Evolutionary conservation across 1,140 invertebrate species (phyloP).

Genomic region (Drosophila ananassae): DNA sequence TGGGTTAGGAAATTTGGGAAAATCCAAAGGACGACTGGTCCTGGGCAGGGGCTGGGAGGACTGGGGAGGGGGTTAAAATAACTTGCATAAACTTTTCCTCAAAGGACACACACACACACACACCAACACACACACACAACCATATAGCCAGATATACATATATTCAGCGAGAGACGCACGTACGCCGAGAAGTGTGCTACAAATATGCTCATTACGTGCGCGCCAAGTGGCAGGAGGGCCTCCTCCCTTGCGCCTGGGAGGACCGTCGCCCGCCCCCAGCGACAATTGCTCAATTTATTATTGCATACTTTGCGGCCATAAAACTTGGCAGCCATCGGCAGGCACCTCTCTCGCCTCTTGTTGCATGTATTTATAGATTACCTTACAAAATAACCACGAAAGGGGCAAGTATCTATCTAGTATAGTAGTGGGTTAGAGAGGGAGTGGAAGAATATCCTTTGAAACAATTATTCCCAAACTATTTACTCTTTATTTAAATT

Average conservation of each 20-base stretch:
- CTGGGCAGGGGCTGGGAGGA: neutral
- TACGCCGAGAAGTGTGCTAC: slow-evolving; percentile 74
- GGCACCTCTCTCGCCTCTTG: slow-evolving; percentile 7
- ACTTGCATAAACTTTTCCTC: slow-evolving; percentile 76
- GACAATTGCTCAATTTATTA: slow-evolving; percentile 80
- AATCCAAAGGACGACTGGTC: neutral
- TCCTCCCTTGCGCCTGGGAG: neutral
- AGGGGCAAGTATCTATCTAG: too few species aligned
- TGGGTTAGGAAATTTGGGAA: slow-evolving; percentile 39
- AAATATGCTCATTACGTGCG: slow-evolving; percentile 79
- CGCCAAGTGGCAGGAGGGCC: slow-evolving; percentile 52
- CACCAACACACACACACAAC: neutral
- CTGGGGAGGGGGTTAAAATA: slow-evolving; percentile 43
- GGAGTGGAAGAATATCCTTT: too few species aligned
- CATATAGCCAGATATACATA: slow-evolving; percentile 9
- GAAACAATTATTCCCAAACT: too few species aligned
- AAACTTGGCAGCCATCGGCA: slow-evolving; percentile 52
- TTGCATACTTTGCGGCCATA: slow-evolving; percentile 78
- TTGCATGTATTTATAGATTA: slow-evolving; percentile 38
- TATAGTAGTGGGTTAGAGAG: too few species aligned
- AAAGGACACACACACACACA: slow-evolving; percentile 54
- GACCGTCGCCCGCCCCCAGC: slow-evolving; percentile 20
- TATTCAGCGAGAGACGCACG: slow-evolving; percentile 43
- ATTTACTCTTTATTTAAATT: too few species aligned
- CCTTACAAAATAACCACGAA: neutral